phyloP scores from a whole-genome alignment of 2,888 invertebrate genomes.

The Esperia sulphurella region DNA sequence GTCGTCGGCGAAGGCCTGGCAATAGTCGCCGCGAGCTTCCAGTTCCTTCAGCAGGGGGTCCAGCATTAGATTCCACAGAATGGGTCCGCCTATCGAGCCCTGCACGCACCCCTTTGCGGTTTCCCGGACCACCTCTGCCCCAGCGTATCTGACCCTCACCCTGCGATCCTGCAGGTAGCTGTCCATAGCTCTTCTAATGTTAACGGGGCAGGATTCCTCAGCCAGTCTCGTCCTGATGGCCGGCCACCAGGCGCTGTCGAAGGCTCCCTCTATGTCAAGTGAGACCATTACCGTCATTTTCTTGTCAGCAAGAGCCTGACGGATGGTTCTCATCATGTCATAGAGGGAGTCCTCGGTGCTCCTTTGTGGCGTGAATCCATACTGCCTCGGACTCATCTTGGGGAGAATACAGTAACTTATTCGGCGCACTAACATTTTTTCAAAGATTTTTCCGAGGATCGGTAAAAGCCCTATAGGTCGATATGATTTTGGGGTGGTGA shows the following conservation, averaged over 20 bases:
- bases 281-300: conserved; percentile 8
- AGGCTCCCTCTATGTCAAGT: conserved; percentile 13
- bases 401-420: conserved; percentile 5
- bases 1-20: conserved; percentile 15
- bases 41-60: conserved; percentile 9
- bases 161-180: conserved; percentile 5
- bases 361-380: conserved; percentile 14
- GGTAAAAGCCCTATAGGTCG: conserved; percentile 14
- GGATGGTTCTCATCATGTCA: conserved; percentile 4
- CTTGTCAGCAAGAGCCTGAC: neutral
- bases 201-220: conserved; percentile 7
- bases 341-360: conserved; percentile 5
- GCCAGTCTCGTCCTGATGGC: neutral
- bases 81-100: conserved; percentile 15
- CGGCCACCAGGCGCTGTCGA: conserved; percentile 13
- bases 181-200: conserved; percentile 1
- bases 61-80: conserved; percentile 13
- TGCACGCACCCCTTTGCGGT: conserved; percentile 13
- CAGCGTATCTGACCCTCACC: neutral
- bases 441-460: conserved; percentile 11
- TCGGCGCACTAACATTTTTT: conserved; percentile 10
- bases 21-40: neutral
- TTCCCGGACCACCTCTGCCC: neutral
- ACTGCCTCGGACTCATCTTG: conserved; percentile 7
- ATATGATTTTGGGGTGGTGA: conserved; percentile 9